These are phyloP conservation scores for Hydrotaea cyrtoneurina DNA, from an alignment of 2,888 invertebrate species.

Conservation along the genomic window DNA sequence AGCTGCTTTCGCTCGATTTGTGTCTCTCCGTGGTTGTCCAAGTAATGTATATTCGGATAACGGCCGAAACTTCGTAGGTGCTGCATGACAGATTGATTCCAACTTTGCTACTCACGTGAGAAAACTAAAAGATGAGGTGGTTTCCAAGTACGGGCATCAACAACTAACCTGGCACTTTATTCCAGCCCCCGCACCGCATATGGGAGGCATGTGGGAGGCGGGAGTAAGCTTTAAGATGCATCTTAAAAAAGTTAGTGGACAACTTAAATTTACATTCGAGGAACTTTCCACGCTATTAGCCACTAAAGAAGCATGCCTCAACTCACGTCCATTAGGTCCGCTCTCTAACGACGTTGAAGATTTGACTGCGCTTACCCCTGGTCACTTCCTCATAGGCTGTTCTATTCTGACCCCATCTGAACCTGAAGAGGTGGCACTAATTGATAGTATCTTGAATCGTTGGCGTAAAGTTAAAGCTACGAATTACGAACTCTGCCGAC, in stretches of 20 bases:
- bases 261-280: neutral
- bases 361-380: constrained; percentile 2
- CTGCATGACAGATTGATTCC: neutral
- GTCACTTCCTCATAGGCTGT: neutral
- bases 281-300: too few relatives aligned
- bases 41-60: constrained; percentile 35
- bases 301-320: too few relatives aligned
- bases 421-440: neutral
- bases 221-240: constrained; percentile 44
- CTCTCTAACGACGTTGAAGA: too few relatives aligned
- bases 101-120: neutral
- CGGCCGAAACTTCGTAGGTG: constrained; percentile 35
- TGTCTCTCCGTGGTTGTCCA: constrained; percentile 6
- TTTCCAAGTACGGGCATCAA: neutral
- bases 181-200: constrained; percentile 35
- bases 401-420: neutral
- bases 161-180: neutral
- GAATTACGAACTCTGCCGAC: constrained; percentile 3
- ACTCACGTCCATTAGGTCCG: too few relatives aligned
- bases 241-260: neutral
- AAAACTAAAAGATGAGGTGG: neutral
- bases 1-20: constrained; percentile 23
- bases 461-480: too few relatives aligned
- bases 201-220: constrained; percentile 46
- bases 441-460: neutral